Evolutionary conservation across 2,113 vertebrate genomes (phyloP), one percentile per base, ranked within the genome.

Genomic region (Sciurus niger): DNA sequence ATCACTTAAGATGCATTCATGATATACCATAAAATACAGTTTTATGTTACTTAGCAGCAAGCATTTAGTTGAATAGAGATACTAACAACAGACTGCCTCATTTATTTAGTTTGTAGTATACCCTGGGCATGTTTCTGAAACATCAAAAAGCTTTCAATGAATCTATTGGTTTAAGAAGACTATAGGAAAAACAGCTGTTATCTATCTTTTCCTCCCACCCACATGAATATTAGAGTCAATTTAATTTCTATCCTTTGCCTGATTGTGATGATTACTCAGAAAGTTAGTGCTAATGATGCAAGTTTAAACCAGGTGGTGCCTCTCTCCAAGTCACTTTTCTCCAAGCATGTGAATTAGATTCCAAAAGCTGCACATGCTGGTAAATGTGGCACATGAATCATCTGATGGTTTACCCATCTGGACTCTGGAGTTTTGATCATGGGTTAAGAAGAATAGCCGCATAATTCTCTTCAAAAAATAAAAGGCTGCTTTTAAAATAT

Each of bases 241-340:
- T 80, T 55, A 60, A 76, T 85, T 93, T 95, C 22, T 6, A 58
- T 87, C 58, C 67, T 84, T 18, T 8, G 43, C 20, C 73, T 92
- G 73, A 96, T 87, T 97, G 86, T 96, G 60, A 84, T 94, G 70
- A 25, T 7, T 46, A 96, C 83, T 95, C 70, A 90, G 84, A 97
- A 98, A 97, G n/a, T 72, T 89, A 90, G 0, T 74, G 86, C 80
- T 97, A 96, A 98, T 92, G 78, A 98, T 72, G 65, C 94, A 98
- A 92, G 87, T 65, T 74, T 74, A 97, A 90, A 89, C 78, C 96
- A 94, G 43, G 32, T 96, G 93, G 51, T 96, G 82, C 92, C 96
- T 55, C 83, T 77, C 76, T 82, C 40, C 60, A 60, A 87, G 43
- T 65, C 30, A 83, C 68, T 94, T 90, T 85, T 76, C 30, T 55